These are phyloP conservation scores for Temnopleurus reevesii DNA, from an alignment of 53 echinoderm and acorn worm species.

Conservation along the genomic window DNA sequence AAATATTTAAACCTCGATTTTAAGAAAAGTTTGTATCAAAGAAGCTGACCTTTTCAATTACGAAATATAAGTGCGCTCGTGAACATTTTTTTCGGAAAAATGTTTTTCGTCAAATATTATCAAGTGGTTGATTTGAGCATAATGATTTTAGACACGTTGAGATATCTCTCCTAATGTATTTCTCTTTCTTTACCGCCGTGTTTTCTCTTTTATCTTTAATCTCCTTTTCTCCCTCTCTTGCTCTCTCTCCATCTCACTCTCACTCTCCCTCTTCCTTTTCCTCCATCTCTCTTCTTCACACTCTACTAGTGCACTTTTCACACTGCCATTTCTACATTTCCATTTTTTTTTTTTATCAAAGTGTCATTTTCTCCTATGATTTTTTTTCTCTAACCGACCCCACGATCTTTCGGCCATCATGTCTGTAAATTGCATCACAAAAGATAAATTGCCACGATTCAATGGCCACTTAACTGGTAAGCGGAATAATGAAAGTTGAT, in stretches of 20 bases:
- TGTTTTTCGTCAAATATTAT: too few species aligned
- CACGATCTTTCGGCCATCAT: constrained; percentile 23
- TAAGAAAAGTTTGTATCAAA: too few species aligned
- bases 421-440: constrained; percentile 33
- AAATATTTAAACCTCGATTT: too few species aligned
- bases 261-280: background rate
- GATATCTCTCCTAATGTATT: background rate
- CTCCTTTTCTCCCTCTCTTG: background rate
- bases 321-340: background rate
- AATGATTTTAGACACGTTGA: too few species aligned
- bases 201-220: background rate
- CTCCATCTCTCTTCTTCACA: background rate
- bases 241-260: background rate
- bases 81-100: too few species aligned
- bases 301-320: background rate
- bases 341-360: background rate
- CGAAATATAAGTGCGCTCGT: too few species aligned
- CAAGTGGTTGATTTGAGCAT: too few species aligned
- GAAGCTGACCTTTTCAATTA: too few species aligned
- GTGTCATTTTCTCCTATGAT: background rate
- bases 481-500: constrained; percentile 10
- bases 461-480: constrained; percentile 42
- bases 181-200: background rate
- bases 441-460: constrained; percentile 42
- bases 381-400: background rate